A percentile compares a stretch with the other conserved stretches of the same genome.
These are phyloP conservation scores for Penaeus monodon DNA, from an alignment of 2,888 invertebrate genomes.

Conservation along the genomic window DNA sequence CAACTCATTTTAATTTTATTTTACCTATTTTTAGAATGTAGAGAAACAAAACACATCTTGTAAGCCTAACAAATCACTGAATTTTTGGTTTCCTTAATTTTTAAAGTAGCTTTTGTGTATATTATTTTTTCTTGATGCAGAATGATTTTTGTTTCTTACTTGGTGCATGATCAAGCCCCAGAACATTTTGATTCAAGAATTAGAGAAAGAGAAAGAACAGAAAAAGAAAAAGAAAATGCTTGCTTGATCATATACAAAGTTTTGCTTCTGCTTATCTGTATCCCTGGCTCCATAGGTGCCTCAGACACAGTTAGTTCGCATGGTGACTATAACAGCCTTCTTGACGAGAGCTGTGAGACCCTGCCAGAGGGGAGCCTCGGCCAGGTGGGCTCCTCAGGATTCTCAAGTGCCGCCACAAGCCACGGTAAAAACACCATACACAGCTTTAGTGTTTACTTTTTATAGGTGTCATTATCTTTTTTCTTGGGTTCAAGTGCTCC, in stretches of 20 bases:
- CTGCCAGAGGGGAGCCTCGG: slow-evolving; percentile 50
- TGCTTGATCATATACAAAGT: not conserved
- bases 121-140: not conserved
- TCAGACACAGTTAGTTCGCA: slow-evolving; percentile 67
- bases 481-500: too few species aligned
- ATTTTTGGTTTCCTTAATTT: too few species aligned
- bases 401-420: slow-evolving; percentile 29
- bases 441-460: not conserved
- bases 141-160: slow-evolving; percentile 12
- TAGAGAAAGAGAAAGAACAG: too few species aligned
- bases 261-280: slow-evolving; percentile 18
- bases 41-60: too few species aligned
- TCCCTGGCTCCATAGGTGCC: slow-evolving; percentile 62
- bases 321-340: slow-evolving; percentile 65
- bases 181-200: too few species aligned
- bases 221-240: not conserved
- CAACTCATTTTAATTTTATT: too few species aligned
- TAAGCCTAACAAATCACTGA: too few species aligned
- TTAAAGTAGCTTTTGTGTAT: slow-evolving; percentile 6
- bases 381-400: slow-evolving; percentile 30
- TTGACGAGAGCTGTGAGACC: slow-evolving; percentile 48
- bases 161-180: slow-evolving; percentile 7
- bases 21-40: too few species aligned
- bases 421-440: slow-evolving; percentile 25
- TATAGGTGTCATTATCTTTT: not conserved